Evolutionary conservation across 2,888 invertebrate genomes (phyloP).

Genomic region (Stenodema calcarata): DNA sequence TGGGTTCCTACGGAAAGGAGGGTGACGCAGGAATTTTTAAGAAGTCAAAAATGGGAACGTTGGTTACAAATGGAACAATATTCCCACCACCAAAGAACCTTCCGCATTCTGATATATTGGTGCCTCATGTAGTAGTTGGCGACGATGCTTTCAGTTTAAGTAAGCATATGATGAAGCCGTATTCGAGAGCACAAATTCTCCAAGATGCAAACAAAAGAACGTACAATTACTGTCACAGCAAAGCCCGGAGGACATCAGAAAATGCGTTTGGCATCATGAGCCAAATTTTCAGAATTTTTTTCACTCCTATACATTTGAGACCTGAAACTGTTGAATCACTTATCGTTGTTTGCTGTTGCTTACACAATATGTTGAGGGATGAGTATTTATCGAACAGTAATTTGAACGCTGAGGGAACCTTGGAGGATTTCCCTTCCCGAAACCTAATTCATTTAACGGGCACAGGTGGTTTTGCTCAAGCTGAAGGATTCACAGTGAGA

Average conservation of each 20-base stretch:
- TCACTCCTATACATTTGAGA: constrained; percentile 8
- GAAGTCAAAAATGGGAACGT: constrained; percentile 31
- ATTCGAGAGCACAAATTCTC: constrained; percentile 38
- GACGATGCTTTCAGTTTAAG: constrained; percentile 24
- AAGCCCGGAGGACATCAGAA: constrained; percentile 26
- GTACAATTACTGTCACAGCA: not conserved
- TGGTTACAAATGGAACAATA: constrained; percentile 26
- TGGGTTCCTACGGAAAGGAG: constrained; percentile 7
- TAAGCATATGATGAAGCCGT: constrained; percentile 24
- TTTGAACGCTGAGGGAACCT: not conserved
- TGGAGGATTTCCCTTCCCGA: constrained; percentile 16
- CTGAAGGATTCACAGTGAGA: constrained; percentile 6
- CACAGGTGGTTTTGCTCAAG: constrained; percentile 22
- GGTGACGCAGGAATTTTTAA: constrained; percentile 3
- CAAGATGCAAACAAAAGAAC: not conserved
- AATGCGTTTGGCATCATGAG: constrained; percentile 24
- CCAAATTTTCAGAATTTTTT: constrained; percentile 29
- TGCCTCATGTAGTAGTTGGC: constrained; percentile 16
- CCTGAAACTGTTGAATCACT: constrained; percentile 23
- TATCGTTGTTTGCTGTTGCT: constrained; percentile 33
- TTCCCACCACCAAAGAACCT: constrained; percentile 17
- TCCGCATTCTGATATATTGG: constrained; percentile 16
- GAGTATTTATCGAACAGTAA: not conserved
- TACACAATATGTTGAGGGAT: constrained; percentile 29
- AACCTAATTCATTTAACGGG: constrained; percentile 8